Base-by-base conservation (phyloP, 64 coral and sea anemone genomes). In the Cladopsammia gracilis region DNA sequence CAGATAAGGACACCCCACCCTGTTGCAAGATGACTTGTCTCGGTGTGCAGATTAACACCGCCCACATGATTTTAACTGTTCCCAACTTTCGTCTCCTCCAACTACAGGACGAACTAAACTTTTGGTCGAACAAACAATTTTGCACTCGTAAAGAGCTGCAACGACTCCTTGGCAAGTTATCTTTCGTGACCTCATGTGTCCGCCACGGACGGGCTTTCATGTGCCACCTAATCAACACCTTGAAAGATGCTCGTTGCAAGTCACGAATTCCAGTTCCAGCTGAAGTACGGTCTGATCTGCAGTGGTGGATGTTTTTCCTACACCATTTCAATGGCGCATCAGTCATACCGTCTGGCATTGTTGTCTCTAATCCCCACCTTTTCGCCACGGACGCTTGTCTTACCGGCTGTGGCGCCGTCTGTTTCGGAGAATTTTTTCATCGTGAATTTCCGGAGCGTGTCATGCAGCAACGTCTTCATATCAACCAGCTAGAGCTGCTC, bases 121-220 rank as follows among this genome's bases (percentile, higher is more conserved):
- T 3, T 23, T 75, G 86, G 86, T 85, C 45, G 44, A 47, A 25
- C 9, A 1, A 46, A 4, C 18, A 19, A 23, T 50, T 12, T 44
- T 87, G 68, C 69, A 69, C 84, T 3, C 7, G 23, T 2, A 48
- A 69, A 64, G 58, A 85, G 26, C 14, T 88, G 8, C 86, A 88
- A 23, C 48, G 47, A 7, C 62, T 88, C 12, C 69, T 88, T 51
- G 86, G 86, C 10, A 88, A 75, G 51, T 51, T 88, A 11, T 52
- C 52, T 11, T 88, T 71, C n/a, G 71, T 88, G 44, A 34, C 89
- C 50, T 59, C n/a, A n/a, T n/a, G n/a, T 69, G 19, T 92, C 60
- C 44, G 62, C 25, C 79, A 79, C n/a, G 79, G 90, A 51, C 62
- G 90, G 23, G 68, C 73, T 70, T 92, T 58, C 68, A 92, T 92